Evolutionary conservation across 2,797 vertebrate species (phyloP).

Genomic region (Crocodylus rhombifer): DNA sequence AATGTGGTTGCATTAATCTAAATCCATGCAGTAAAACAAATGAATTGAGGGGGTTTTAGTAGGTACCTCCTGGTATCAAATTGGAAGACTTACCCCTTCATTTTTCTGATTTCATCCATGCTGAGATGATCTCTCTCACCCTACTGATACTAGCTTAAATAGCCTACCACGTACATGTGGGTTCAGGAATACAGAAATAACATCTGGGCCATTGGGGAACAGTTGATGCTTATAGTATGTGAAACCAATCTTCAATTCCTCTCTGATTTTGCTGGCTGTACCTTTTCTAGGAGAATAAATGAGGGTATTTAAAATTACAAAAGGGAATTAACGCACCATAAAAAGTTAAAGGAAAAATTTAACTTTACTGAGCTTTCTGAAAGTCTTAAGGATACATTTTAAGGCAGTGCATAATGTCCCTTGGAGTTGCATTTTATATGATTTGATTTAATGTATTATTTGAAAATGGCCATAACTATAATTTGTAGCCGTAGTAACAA

Average conservation of each 20-base stretch:
- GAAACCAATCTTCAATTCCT: slow-evolving; percentile 39
- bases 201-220: slow-evolving; percentile 8
- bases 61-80: background rate
- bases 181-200: slow-evolving; percentile 35
- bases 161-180: background rate
- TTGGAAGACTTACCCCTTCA: background rate
- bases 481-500: slow-evolving; percentile 59
- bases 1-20: slow-evolving; percentile 34
- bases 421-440: slow-evolving; percentile 36
- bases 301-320: slow-evolving; percentile 51
- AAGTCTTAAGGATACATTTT: slow-evolving; percentile 27
- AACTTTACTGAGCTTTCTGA: slow-evolving; percentile 1
- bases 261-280: slow-evolving; percentile 26
- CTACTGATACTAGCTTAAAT: slow-evolving; percentile 14
- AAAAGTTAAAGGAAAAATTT: slow-evolving; percentile 15
- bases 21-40: background rate
- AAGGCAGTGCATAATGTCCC: slow-evolving; percentile 19
- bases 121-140: slow-evolving; percentile 7
- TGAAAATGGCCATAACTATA: slow-evolving; percentile 43
- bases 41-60: slow-evolving; percentile 21
- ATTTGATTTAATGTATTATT: slow-evolving; percentile 55
- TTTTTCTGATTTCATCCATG: slow-evolving; percentile 11
- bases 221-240: slow-evolving; percentile 51
- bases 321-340: slow-evolving; percentile 30
- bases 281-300: slow-evolving; percentile 61